Conservation (phyloP, 2,797 vertebrate species). For the Aphelocoma californica region DNA sequence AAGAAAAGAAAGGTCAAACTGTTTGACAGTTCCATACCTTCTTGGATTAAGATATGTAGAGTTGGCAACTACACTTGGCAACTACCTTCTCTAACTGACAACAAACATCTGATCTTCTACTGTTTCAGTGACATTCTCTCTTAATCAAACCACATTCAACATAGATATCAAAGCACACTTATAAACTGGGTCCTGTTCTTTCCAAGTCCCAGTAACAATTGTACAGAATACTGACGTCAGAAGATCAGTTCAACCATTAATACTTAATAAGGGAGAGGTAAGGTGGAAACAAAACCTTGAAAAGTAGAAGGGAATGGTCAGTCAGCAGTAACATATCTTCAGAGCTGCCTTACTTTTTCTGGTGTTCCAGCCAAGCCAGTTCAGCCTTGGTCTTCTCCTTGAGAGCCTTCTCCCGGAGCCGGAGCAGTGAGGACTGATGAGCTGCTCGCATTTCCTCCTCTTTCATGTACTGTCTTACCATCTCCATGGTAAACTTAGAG, state of each 20-base stretch:
- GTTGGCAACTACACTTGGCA: neutral
- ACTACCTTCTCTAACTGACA: neutral
- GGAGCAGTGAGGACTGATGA: conserved; percentile 93
- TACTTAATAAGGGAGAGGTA: neutral
- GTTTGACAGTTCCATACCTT: neutral
- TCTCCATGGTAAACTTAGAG: conserved; percentile 96
- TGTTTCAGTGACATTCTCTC: neutral
- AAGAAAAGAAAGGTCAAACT: neutral
- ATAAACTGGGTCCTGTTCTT: neutral
- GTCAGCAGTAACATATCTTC: neutral
- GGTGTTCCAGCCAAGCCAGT: conserved; percentile 95
- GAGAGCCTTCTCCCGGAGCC: conserved; percentile 91
- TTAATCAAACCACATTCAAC: neutral
- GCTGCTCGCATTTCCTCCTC: conserved; percentile 94
- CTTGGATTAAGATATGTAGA: neutral
- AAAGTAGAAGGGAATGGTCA: neutral
- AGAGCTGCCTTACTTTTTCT: conserved; percentile 82
- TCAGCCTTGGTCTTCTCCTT: conserved; percentile 95
- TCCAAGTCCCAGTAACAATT: neutral
- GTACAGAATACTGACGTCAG: neutral
- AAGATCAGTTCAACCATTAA: neutral
- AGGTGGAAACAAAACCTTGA: neutral
- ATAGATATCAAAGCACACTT: neutral
- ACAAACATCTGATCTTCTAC: neutral
- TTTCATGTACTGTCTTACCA: conserved; percentile 98